phyloP scores from a whole-genome alignment of 2,113 vertebrate genomes.

The Aleadryas rufinucha region DNA sequence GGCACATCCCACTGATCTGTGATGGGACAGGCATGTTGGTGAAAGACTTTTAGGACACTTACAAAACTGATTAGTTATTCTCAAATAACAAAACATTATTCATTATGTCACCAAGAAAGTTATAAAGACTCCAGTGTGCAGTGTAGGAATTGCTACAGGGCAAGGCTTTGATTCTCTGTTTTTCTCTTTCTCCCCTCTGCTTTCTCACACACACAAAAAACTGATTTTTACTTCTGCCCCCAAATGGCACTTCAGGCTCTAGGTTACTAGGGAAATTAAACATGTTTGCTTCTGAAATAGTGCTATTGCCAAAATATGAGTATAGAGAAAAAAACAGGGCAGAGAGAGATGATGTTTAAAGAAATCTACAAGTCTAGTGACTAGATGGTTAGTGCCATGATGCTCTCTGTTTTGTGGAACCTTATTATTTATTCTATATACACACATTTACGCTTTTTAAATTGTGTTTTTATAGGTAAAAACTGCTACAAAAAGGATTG shows the following conservation, averaged over 20 bases:
- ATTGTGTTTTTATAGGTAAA: slow-evolving; percentile 79
- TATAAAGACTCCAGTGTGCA: background rate
- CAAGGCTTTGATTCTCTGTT: background rate
- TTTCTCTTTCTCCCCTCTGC: background rate
- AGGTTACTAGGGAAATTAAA: background rate
- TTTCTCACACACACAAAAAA: background rate
- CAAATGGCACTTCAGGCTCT: background rate
- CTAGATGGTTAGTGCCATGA: background rate
- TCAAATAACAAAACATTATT: background rate
- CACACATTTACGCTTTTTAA: background rate
- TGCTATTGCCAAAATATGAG: background rate
- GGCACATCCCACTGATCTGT: background rate
- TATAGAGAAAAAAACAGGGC: background rate
- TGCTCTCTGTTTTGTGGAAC: background rate
- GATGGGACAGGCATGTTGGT: background rate
- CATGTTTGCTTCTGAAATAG: background rate
- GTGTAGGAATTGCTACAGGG: background rate
- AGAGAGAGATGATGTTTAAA: background rate
- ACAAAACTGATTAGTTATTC: background rate
- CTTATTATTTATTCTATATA: background rate
- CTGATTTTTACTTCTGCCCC: background rate
- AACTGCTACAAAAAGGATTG: slow-evolving; percentile 86
- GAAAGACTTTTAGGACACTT: background rate
- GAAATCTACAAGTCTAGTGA: background rate
- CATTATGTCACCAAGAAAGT: background rate